Percentiles rank a stretch among this genome's conserved stretches.
phyloP scores from a whole-genome alignment of 2,113 vertebrate species.

The Myrmophylax atrothorax region DNA sequence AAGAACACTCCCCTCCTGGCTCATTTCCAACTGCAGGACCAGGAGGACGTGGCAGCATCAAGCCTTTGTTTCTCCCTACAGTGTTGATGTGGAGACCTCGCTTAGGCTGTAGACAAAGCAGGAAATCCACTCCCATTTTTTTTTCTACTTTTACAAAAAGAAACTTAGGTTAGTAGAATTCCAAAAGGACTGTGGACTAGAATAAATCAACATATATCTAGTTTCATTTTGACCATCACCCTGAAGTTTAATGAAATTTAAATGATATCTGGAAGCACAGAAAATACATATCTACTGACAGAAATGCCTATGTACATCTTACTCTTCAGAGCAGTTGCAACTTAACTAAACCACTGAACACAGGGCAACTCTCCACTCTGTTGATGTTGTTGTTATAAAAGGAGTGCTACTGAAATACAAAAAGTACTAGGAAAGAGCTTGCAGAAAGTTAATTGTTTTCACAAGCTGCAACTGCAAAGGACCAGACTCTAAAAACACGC shows the following conservation, averaged over 20 bases:
- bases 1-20: background rate
- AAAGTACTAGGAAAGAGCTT: background rate
- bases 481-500: background rate
- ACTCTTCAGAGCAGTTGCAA: background rate
- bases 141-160: background rate
- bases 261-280: background rate
- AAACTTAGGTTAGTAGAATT: background rate
- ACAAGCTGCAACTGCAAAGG: background rate
- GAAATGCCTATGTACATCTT: background rate
- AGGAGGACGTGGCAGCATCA: background rate
- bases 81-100: background rate
- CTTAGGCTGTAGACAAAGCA: background rate
- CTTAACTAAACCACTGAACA: background rate
- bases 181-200: background rate
- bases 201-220: background rate
- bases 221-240: background rate
- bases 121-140: background rate
- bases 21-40: background rate
- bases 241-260: background rate
- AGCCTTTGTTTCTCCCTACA: background rate
- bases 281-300: background rate
- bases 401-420: background rate
- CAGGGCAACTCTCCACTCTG: background rate
- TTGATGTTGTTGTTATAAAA: background rate
- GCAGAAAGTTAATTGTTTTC: background rate